Percentiles rank a stretch among this genome's conserved stretches.
Evolutionary conservation across 2,797 vertebrate species (phyloP).

Genomic region (Apodemus agrarius): DNA sequence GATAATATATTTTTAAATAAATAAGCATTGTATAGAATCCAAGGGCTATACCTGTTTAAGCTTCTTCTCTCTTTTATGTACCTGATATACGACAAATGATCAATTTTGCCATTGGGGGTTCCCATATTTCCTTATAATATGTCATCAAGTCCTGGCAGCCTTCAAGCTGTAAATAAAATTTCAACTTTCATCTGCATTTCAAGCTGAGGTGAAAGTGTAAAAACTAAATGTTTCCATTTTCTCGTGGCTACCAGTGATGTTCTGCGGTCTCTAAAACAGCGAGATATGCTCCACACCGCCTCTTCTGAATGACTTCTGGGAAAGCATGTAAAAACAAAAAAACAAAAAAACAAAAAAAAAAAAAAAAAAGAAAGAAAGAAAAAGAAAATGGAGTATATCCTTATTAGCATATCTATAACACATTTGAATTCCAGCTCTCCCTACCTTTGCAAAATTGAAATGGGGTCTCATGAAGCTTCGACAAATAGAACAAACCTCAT

Average conservation of each 20-base stretch:
- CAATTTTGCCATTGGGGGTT: constrained; percentile 61
- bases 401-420: constrained; percentile 77
- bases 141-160: constrained; percentile 36
- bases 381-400: constrained; percentile 8
- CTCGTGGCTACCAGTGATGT: constrained; percentile 45
- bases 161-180: constrained; percentile 67
- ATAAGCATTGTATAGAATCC: background rate
- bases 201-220: constrained; percentile 25
- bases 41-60: background rate
- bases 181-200: constrained; percentile 71
- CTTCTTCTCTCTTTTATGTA: background rate
- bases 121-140: constrained; percentile 56
- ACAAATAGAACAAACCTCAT: constrained; percentile 64
- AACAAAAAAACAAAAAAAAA: too few relatives aligned
- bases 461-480: constrained; percentile 53
- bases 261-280: constrained; percentile 41
- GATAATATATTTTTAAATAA: background rate
- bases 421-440: constrained; percentile 68
- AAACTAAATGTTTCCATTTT: constrained; percentile 74
- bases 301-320: constrained; percentile 44
- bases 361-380: too few relatives aligned
- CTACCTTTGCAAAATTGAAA: constrained; percentile 74
- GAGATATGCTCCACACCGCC: background rate
- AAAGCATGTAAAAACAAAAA: constrained; percentile 36
- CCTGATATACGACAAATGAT: constrained; percentile 49